phyloP scores from a whole-genome alignment of 2,113 vertebrate species.

The Poicephalus gulielmi region DNA sequence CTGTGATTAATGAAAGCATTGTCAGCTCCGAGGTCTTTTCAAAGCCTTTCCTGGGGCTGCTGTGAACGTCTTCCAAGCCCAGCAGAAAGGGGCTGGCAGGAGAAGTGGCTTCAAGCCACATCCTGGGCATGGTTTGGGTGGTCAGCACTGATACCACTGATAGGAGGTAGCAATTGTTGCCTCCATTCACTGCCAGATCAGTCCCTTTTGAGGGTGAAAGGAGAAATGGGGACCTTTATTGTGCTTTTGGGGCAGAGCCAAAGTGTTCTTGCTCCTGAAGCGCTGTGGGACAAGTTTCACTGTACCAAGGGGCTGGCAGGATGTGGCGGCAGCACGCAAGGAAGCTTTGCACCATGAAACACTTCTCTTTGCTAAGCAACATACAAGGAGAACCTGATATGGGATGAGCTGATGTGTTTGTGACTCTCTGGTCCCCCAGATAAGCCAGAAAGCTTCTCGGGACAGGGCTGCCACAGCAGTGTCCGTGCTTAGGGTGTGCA shows the following conservation, averaged over 20 bases:
- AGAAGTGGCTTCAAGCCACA: neutral
- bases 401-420: neutral
- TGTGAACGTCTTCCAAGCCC: neutral
- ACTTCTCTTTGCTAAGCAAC: neutral
- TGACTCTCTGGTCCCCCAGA: neutral
- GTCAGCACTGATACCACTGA: fast-evolving
- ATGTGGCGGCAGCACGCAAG: fast-evolving
- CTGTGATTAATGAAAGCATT: conserved; percentile 67
- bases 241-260: neutral
- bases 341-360: neutral
- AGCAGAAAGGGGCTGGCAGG: neutral
- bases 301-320: conserved; percentile 8
- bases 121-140: neutral
- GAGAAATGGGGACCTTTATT: neutral
- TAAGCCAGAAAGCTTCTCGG: neutral
- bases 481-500: neutral
- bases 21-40: conserved; percentile 35
- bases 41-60: conserved; percentile 44
- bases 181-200: neutral
- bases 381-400: neutral
- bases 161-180: neutral
- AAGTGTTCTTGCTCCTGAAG: neutral
- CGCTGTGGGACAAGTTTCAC: neutral
- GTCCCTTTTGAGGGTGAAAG: neutral
- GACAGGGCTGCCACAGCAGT: neutral